phyloP scores from a whole-genome alignment of 92 coral and sea anemone genomes.

The Epizoanthus scotinus region DNA sequence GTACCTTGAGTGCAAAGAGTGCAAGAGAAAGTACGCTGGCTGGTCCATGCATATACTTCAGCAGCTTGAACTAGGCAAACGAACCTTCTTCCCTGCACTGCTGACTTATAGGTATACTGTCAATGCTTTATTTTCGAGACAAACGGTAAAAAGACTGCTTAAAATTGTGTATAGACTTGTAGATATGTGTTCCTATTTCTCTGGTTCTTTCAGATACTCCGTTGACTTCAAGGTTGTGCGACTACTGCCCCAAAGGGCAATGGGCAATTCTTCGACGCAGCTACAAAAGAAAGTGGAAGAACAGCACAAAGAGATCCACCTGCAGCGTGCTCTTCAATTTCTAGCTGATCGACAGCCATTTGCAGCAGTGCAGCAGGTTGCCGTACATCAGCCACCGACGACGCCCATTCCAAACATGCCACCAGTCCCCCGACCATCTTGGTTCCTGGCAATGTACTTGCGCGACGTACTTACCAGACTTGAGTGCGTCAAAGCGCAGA shows the following conservation, averaged over 20 bases:
- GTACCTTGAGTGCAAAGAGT: constrained; percentile 18
- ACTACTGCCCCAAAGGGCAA: neutral
- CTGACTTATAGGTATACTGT: constrained; percentile 19
- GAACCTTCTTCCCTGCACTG: constrained; percentile 13
- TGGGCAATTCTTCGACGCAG: constrained; percentile 22
- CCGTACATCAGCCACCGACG: neutral
- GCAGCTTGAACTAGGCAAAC: constrained; percentile 25
- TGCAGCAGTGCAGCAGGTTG: too few species aligned
- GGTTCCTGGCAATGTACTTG: neutral
- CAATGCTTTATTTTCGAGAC: too few species aligned
- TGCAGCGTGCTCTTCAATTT: constrained; percentile 5
- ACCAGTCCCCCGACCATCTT: neutral
- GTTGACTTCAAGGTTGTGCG: constrained; percentile 14
- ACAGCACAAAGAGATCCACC: constrained; percentile 30
- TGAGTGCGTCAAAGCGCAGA: neutral
- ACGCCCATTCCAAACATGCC: neutral
- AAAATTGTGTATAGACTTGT: neutral
- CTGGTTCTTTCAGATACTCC: constrained; percentile 10
- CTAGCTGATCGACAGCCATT: constrained; percentile 8
- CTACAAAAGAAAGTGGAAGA: constrained; percentile 1
- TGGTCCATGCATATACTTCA: constrained; percentile 17
- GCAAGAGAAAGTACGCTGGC: constrained; percentile 13
- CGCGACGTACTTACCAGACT: neutral
- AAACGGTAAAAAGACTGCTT: too few species aligned
- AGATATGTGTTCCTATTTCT: neutral